These are phyloP conservation scores for Bhutanitis thaidina DNA, from an alignment of 2,888 invertebrate genomes.

Conservation along the genomic window DNA sequence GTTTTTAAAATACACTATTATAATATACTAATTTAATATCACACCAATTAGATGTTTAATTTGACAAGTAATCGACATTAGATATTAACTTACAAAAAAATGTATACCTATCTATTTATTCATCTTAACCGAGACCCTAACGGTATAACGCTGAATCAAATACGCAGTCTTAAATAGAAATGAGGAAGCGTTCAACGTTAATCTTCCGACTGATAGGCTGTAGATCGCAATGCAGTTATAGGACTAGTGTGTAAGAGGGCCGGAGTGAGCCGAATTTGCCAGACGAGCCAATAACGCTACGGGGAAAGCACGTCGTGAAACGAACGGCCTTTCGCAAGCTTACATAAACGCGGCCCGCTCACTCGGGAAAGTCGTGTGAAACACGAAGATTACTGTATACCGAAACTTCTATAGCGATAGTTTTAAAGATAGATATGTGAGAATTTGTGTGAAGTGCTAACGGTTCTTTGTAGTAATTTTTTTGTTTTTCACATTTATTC, in stretches of 20 bases:
- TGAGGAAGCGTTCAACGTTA: slow-evolving; percentile 11
- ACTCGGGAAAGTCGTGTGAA: neutral
- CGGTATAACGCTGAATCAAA: neutral
- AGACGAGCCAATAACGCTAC: slow-evolving; percentile 64
- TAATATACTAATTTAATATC: too few relatives aligned
- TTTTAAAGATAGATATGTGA: neutral
- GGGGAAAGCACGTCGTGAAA: slow-evolving; percentile 56
- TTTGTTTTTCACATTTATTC: neutral
- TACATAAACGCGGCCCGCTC: slow-evolving; percentile 42
- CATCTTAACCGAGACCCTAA: too few relatives aligned
- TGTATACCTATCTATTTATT: too few relatives aligned
- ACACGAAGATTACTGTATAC: neutral
- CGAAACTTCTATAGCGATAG: neutral
- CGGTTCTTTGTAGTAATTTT: slow-evolving; percentile 6
- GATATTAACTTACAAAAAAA: too few relatives aligned
- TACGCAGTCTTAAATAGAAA: slow-evolving; percentile 6
- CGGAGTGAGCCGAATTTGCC: slow-evolving; percentile 45
- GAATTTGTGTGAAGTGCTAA: slow-evolving; percentile 9
- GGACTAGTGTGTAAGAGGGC: slow-evolving; percentile 41
- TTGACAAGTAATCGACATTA: too few relatives aligned
- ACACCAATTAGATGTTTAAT: too few relatives aligned
- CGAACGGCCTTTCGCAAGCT: slow-evolving; percentile 22
- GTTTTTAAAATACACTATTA: too few relatives aligned
- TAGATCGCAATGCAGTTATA: slow-evolving; percentile 70
- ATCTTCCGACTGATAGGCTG: slow-evolving; percentile 17